A percentile compares a stretch with the other conserved stretches of the same genome.
Conservation (phyloP, 2,113 vertebrate genomes). For the Brevimyrus niger region DNA sequence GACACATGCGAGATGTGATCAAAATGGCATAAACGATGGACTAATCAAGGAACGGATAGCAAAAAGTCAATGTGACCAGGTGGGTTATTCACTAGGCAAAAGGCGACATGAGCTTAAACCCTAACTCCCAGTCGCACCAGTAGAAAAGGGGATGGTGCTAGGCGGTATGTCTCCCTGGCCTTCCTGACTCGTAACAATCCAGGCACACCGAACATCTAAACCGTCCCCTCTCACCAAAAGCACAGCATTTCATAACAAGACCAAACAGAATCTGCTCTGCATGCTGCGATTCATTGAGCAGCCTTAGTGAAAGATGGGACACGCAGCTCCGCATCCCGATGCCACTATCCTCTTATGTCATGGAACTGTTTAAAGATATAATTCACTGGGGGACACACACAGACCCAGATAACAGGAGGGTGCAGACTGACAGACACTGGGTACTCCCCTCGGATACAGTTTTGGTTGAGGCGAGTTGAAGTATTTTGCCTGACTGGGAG, state of each 20-base stretch:
- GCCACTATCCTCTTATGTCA: slow-evolving; percentile 40
- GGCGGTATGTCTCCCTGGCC: not conserved
- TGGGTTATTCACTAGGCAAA: not conserved
- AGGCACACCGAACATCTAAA: slow-evolving; percentile 12
- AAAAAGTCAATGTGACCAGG: not conserved
- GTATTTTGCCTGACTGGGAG: not conserved
- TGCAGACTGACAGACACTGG: not conserved
- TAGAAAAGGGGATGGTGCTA: not conserved
- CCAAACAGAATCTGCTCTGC: slow-evolving; percentile 41
- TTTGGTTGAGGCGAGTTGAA: not conserved
- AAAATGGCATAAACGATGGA: not conserved
- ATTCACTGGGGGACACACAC: not conserved
- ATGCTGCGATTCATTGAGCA: slow-evolving; percentile 41
- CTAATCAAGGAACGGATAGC: not conserved
- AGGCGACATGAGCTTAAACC: not conserved
- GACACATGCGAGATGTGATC: not conserved
- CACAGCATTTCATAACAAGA: slow-evolving; percentile 40
- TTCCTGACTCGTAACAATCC: not conserved
- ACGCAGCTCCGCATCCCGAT: slow-evolving; percentile 43
- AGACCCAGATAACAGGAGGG: slow-evolving; percentile 23
- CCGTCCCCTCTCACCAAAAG: slow-evolving; percentile 41
- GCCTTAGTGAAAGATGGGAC: slow-evolving; percentile 29
- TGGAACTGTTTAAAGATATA: slow-evolving; percentile 23
- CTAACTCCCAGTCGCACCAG: not conserved
- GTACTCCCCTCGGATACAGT: not conserved